phyloP scores from a whole-genome alignment of 2,888 invertebrate species.

The Ophion ventricosus region DNA sequence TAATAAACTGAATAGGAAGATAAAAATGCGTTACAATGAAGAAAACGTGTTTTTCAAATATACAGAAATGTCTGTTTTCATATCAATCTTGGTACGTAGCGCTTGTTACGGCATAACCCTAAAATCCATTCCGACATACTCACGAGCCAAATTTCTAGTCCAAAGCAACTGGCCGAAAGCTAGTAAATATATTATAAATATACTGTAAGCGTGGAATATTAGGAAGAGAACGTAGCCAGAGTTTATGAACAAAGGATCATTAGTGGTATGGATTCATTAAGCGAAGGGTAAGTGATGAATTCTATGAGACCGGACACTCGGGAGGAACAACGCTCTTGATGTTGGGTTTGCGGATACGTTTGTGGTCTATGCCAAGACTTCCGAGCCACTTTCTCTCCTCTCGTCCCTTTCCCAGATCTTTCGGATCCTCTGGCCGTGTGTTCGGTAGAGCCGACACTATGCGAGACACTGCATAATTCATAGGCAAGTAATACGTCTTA shows the following conservation, averaged over 20 bases:
- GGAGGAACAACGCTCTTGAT: slow-evolving; percentile 70
- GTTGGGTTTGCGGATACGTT: slow-evolving; percentile 27
- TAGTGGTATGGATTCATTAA: not conserved
- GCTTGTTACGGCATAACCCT: too few species aligned
- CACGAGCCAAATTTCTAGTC: too few species aligned
- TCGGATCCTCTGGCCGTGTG: slow-evolving; percentile 35
- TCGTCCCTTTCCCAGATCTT: slow-evolving; percentile 8
- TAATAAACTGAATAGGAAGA: too few species aligned
- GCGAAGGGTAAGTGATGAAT: slow-evolving; percentile 48
- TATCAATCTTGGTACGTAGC: too few species aligned
- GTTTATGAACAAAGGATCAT: not conserved
- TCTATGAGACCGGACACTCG: slow-evolving; percentile 69
- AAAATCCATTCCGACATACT: too few species aligned
- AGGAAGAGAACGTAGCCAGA: not conserved
- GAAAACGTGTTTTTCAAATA: too few species aligned
- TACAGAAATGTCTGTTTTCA: too few species aligned
- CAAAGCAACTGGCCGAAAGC: too few species aligned
- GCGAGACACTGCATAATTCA: slow-evolving; percentile 78
- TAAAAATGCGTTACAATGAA: too few species aligned
- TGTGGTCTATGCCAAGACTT: slow-evolving; percentile 36
- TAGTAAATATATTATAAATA: too few species aligned
- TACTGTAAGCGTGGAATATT: not conserved
- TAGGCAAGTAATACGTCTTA: slow-evolving; percentile 81
- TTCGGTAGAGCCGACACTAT: slow-evolving; percentile 71
- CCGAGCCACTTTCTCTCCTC: slow-evolving; percentile 17